phyloP scores from a whole-genome alignment of 2,113 vertebrate genomes.

The Thinocorus orbignyianus region DNA sequence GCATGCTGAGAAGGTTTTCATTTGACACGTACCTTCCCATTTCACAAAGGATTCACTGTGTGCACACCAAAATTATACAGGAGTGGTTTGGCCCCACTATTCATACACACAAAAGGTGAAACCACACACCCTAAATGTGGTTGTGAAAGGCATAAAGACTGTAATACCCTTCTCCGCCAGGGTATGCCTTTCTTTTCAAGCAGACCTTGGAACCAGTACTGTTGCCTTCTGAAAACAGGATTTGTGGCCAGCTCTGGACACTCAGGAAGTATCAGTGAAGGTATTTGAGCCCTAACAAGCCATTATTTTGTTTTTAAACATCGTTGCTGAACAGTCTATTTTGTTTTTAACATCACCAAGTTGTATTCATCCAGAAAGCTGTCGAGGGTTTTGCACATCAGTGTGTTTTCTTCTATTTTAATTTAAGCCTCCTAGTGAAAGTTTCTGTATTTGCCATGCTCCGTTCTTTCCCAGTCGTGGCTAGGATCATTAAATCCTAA shows the following conservation, averaged over 20 bases:
- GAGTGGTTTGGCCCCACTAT: not conserved
- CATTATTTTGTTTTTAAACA: not conserved
- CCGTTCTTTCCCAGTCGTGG: not conserved
- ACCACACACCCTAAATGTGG: not conserved
- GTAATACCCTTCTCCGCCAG: not conserved
- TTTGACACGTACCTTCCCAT: not conserved
- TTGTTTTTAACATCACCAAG: not conserved
- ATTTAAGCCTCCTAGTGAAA: not conserved
- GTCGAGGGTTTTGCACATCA: not conserved
- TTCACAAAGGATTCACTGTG: not conserved
- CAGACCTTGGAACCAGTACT: not conserved
- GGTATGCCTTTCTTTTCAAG: not conserved
- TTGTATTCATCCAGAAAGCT: not conserved
- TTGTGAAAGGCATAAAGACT: not conserved
- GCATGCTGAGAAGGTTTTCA: not conserved
- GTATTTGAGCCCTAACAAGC: not conserved
- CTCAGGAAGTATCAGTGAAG: not conserved
- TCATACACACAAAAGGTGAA: no score
- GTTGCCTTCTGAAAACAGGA: not conserved
- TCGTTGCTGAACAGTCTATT: no score
- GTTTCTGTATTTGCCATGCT: not conserved
- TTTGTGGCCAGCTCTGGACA: not conserved
- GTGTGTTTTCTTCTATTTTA: not conserved
- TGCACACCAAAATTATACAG: not conserved
- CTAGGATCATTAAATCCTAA: not conserved